These are phyloP conservation scores for Antennarius striatus DNA, from an alignment of 2,113 vertebrate genomes.

Conservation along the genomic window DNA sequence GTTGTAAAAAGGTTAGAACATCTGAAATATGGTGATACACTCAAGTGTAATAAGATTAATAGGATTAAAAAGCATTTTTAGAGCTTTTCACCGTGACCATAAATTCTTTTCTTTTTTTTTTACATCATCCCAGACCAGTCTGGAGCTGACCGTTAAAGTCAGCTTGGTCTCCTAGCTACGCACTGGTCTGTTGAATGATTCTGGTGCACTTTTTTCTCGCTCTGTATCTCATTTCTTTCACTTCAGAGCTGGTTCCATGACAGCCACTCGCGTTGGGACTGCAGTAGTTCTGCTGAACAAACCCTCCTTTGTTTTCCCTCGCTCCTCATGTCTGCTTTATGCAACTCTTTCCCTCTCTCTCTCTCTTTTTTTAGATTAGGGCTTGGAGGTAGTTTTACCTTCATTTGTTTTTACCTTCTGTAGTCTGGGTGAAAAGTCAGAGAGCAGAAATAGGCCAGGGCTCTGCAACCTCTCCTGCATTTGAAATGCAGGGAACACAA, in stretches of 20 bases:
- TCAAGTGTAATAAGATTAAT: not conserved
- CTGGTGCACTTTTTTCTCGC: conserved; percentile 49
- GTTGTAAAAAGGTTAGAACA: conserved; percentile 3
- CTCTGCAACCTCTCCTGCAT: conserved; percentile 36
- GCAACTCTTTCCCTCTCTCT: conserved; percentile 45
- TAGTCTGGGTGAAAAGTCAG: conserved; percentile 62
- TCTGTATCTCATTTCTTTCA: conserved; percentile 71
- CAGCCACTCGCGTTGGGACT: conserved; percentile 64
- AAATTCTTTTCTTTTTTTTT: conserved; percentile 1
- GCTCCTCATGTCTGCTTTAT: conserved; percentile 44
- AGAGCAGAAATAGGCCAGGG: conserved; percentile 42
- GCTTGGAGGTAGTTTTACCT: conserved; percentile 46
- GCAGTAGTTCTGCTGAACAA: conserved; percentile 64
- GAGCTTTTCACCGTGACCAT: conserved; percentile 4
- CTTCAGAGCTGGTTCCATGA: conserved; percentile 59
- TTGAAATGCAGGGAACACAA: conserved; percentile 46
- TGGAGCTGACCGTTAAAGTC: conserved; percentile 46
- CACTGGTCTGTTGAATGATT: conserved; percentile 54
- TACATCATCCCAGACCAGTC: not conserved
- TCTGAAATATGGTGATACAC: conserved; percentile 3
- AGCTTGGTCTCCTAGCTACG: conserved; percentile 65
- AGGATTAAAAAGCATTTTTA: conserved; percentile 8
- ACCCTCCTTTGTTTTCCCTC: conserved; percentile 55
- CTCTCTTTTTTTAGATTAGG: conserved; percentile 47
- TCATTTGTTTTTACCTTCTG: conserved; percentile 58